A percentile compares a stretch with the other conserved stretches of the same genome.
Conservation (phyloP, 2,888 invertebrate genomes). For the Stictocephala bisonia region DNA sequence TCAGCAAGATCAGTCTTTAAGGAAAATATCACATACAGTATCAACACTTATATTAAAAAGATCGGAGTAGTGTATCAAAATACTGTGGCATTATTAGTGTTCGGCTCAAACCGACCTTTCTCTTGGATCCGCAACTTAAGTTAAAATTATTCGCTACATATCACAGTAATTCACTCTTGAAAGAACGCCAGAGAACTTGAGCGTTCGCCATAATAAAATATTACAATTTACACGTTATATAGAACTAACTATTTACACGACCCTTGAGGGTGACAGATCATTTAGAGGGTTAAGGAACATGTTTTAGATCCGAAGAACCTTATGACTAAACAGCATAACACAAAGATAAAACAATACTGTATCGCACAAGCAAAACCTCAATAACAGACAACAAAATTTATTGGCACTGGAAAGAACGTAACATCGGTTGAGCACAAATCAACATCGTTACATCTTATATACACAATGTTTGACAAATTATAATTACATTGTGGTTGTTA, state of each 20-base stretch:
- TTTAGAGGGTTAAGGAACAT: conserved; percentile 58
- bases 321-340: conserved; percentile 43
- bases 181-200: conserved; percentile 47
- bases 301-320: conserved; percentile 45
- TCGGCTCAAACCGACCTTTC: conserved; percentile 61
- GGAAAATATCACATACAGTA: conserved; percentile 67
- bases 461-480: not conserved
- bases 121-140: conserved; percentile 60
- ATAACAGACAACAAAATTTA: conserved; percentile 40
- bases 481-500: conserved; percentile 8
- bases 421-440: conserved; percentile 17
- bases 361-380: conserved; percentile 27
- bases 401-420: conserved; percentile 49
- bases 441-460: not conserved
- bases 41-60: conserved; percentile 54
- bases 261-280: conserved; percentile 59
- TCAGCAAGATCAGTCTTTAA: conserved; percentile 66
- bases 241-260: conserved; percentile 59
- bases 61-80: conserved; percentile 59
- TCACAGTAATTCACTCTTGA: conserved; percentile 64
- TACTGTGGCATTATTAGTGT: conserved; percentile 61
- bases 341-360: conserved; percentile 47
- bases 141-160: conserved; percentile 63
- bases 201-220: conserved; percentile 48
- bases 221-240: conserved; percentile 58